Percentiles rank a stretch among this genome's conserved stretches.
Conservation (phyloP, 2,888 invertebrate species). For the Noctua pronuba region DNA sequence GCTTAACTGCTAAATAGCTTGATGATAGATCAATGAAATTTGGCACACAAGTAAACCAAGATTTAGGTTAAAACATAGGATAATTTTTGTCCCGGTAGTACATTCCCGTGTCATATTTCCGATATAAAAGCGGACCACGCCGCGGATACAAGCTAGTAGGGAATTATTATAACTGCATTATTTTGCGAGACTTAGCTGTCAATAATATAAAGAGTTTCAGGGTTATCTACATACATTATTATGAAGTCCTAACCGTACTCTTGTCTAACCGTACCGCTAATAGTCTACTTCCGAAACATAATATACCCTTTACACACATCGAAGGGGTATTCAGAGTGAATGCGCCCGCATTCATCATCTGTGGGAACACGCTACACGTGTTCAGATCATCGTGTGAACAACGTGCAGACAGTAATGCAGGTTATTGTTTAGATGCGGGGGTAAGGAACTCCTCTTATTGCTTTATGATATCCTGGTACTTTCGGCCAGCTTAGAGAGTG, state of each 20-base stretch:
- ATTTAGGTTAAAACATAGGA: neutral
- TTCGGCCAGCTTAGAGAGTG: constrained; percentile 4
- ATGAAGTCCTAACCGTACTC: neutral
- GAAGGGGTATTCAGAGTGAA: constrained; percentile 70
- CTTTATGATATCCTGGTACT: constrained; percentile 53
- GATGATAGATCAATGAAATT: neutral
- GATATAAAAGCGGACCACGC: neutral
- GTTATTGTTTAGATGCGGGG: constrained; percentile 70
- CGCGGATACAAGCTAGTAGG: neutral
- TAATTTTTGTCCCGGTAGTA: neutral
- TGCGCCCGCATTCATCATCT: constrained; percentile 82
- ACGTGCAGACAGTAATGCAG: constrained; percentile 72
- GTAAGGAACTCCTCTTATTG: constrained; percentile 59
- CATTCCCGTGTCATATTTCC: neutral
- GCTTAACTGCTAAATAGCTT: neutral
- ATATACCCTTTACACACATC: constrained; percentile 58
- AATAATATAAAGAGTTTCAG: neutral
- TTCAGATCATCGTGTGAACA: constrained; percentile 79
- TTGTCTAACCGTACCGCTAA: constrained; percentile 26
- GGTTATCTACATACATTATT: neutral
- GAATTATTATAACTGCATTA: neutral
- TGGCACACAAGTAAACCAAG: neutral
- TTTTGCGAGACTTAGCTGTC: neutral
- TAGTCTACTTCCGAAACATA: constrained; percentile 56
- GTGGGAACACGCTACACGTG: constrained; percentile 84